Percentiles rank a stretch among this genome's conserved stretches.
Evolutionary conservation across 1,140 invertebrate species (phyloP).

Genomic region (Liolophura sinensis): DNA sequence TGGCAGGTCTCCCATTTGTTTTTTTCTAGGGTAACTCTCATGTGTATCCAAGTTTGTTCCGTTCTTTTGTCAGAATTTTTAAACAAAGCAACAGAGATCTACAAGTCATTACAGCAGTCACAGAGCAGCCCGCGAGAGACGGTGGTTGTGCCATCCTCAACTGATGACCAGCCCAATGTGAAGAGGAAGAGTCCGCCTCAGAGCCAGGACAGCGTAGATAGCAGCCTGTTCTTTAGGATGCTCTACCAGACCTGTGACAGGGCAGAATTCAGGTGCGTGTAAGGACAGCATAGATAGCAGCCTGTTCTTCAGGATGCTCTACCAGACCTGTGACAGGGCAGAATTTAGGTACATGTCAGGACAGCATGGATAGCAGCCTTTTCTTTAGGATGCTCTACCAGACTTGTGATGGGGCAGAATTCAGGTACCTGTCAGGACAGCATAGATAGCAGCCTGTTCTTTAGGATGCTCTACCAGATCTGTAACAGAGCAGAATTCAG

Average conservation of each 20-base stretch:
- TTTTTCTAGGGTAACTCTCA: too few species aligned
- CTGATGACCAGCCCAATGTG: slow-evolving; percentile 31
- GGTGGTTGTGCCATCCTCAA: slow-evolving; percentile 54
- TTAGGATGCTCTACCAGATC: slow-evolving; percentile 43
- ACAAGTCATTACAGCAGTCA: slow-evolving; percentile 44
- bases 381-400: slow-evolving; percentile 50
- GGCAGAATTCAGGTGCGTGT: slow-evolving; percentile 43
- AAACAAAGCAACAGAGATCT: slow-evolving; percentile 46
- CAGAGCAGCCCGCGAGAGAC: slow-evolving; percentile 46
- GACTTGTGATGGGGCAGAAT: slow-evolving; percentile 41
- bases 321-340: slow-evolving; percentile 43
- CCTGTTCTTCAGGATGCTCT: slow-evolving; percentile 50
- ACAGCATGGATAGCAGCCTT: slow-evolving; percentile 16
- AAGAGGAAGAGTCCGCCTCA: slow-evolving; percentile 32
- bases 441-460: slow-evolving; percentile 35
- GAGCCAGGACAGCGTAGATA: slow-evolving; percentile 47
- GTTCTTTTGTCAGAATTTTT: slow-evolving; percentile 44
- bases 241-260: slow-evolving; percentile 45
- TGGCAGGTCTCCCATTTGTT: neutral
- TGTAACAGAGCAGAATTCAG: slow-evolving; percentile 45
- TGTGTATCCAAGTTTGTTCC: slow-evolving; percentile 2
- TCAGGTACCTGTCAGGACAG: slow-evolving; percentile 31
- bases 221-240: slow-evolving; percentile 50
- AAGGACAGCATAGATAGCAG: neutral
- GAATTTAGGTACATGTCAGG: slow-evolving; percentile 38